Conservation (phyloP, 2,113 vertebrate genomes). For the Noctilio leporinus region DNA sequence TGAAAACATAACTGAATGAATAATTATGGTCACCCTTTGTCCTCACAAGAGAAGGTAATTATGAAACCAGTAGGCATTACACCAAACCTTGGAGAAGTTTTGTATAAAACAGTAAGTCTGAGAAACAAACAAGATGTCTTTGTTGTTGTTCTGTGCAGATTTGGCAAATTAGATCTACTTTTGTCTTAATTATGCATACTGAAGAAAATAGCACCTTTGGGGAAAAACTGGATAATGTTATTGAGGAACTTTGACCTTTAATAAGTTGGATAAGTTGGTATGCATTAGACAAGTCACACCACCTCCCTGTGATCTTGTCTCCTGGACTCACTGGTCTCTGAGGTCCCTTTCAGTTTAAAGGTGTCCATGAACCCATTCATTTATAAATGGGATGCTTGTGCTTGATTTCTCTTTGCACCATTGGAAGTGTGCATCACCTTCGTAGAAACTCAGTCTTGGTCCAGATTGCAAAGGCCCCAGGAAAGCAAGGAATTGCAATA, state of each 20-base stretch:
- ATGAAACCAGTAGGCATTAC: not conserved
- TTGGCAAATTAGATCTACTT: conserved; percentile 36
- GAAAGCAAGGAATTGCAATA: conserved; percentile 51
- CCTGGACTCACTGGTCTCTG: conserved; percentile 17
- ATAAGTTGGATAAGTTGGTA: conserved; percentile 17
- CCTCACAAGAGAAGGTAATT: conserved; percentile 2
- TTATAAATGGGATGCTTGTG: conserved; percentile 47
- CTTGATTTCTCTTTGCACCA: not conserved
- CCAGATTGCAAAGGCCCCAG: conserved; percentile 45
- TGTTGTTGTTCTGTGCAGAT: not conserved
- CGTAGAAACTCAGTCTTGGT: conserved; percentile 37
- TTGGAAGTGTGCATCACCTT: conserved; percentile 32
- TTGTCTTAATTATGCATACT: conserved; percentile 18
- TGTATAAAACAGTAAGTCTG: conserved; percentile 23
- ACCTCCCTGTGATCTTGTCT: conserved; percentile 42
- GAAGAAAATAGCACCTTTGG: conserved; percentile 15
- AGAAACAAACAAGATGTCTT: conserved; percentile 29
- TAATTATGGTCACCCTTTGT: conserved; percentile 22
- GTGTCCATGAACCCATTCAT: conserved; percentile 17
- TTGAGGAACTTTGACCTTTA: conserved; percentile 31
- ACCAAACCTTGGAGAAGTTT: conserved; percentile 17
- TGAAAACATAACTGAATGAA: conserved; percentile 2
- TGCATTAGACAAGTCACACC: conserved; percentile 26
- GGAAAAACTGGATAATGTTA: conserved; percentile 13
- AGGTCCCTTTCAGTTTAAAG: conserved; percentile 24